Evolutionary conservation across 2,797 vertebrate species (phyloP), one percentile per base, ranked within the genome.

Genomic region (Betta splendens): DNA sequence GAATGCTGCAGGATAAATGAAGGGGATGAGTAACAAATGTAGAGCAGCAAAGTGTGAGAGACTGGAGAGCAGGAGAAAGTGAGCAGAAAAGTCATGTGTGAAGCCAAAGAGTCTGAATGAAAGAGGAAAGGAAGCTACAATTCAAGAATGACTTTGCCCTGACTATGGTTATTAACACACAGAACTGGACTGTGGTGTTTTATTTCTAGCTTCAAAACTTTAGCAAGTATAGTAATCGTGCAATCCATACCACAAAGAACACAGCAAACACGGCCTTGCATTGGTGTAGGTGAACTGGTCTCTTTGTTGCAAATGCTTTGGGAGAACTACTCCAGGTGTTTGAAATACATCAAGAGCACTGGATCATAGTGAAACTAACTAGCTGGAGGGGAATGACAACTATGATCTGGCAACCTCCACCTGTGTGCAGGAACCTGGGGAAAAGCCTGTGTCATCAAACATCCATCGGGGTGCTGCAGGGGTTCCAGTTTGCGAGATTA

Each of bases 351-450:
- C 69, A 87, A 85, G 74, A 74, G 68, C 45, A 38, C 43, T 29
- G 43, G 82, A 87, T 86, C 83, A 85, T 39, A 87, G 80, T 74
- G 58, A 69, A 83, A 66, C 74, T 66, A 75, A 75, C 79, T 78
- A 85, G 81, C 80, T 83, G 47, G 68, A 83, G 83, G 84, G 79
- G 64, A 31, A 75, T 53, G 75, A 82, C 75, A 85, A 67, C 69
- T 40, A 68, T 74, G 75, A 85, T 86, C 84, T 82, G 75, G 74
- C 71, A 85, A 85, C 72, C 67, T 76, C 51, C 61, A 69, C 38
- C 63, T 72, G 40, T 69, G 50, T 12, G 46, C 77, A 55, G 66
- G 72, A 84, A 78, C 65, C 69, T 76, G 54, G 75, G 64, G 68
- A 80, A 80, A 80, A 75, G 78, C 64, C 28, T 78, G 55, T 77